Base-by-base conservation (phyloP, 2,797 vertebrate species). In the Discoglossus pictus region DNA sequence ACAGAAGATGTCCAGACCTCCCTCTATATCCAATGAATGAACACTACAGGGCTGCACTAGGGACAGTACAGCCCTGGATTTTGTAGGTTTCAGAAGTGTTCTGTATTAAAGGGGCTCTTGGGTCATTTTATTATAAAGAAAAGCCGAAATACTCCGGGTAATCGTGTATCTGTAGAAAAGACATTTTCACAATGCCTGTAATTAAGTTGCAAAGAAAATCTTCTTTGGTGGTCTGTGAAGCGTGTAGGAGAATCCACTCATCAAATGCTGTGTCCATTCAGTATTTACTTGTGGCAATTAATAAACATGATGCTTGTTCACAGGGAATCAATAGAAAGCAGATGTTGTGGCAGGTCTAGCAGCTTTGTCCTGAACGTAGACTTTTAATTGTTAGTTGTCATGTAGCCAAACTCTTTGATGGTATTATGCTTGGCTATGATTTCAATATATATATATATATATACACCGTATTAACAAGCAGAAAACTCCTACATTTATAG, bases 301-400 rank as follows among this genome's bases (percentile, higher is more conserved):
- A 61, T 65, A 65, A 65, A 55, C 63, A 65, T 65, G 51, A 65
- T 46, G 40, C 52, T 54, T 46, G n/a, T 47, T 27, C 31, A 17
- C 18, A 13, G 27, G 31, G 51, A 18, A 56, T 56, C 42, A 54
- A 55, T 65, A 7, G 18, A 46, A 27, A 65, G 62, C 52, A 66
- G 43, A 40, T 58, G 53, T 58, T 66, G 35, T 47, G 39, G 43
- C 7, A 48, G 44, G 64, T 66, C 25, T 50, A 44, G 34, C 34
- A 36, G 44, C 36, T 67, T 67, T 67, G 54, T 59, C 13, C 46
- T 51, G 12, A 58, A 39, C 42, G 20, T 51, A 59, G 48, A 44
- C 13, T 31, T 51, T 43, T 20, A 12, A 39, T 59, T 67, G 65
- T 67, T 55, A 17, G 36, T 16, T 59, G 54, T 58, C 55, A 40